Base-by-base conservation (phyloP, 2,888 invertebrate species). In the Aplocera efformata region DNA sequence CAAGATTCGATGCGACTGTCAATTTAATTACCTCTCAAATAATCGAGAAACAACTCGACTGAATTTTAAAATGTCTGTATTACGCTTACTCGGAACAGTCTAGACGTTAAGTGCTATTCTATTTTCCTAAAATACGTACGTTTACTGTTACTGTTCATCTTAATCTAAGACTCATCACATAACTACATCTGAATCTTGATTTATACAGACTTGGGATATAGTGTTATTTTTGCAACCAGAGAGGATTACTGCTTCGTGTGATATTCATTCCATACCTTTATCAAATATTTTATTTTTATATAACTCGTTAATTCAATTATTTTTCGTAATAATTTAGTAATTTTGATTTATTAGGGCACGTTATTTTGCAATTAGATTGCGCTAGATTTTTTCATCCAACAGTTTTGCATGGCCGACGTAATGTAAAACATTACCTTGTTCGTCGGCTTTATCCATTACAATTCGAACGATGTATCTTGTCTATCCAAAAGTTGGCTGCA, bases 41-140 rank as follows among this genome's bases (percentile, higher is more conserved):
- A 69, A 74, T 84, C 85, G 85, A 83, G 83, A 81, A 75, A 69
- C 65, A 64, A 67, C 84, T 84, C 83, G 83, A 85, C 80, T 85
- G 84, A 85, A 78, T 74, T 77, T 73, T 73, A 67, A 68, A 72
- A 81, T 50, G 52, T 86, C 84, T 85, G 77, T 81, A 84, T 82
- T 85, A 86, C 86, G 86, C 86, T 88, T 86, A 88, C 82, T 84
- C 78, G 85, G 84, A 86, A 72, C 88, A 88, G 75, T 82, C 72
- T 84, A 86, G 81, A 77, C 65, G 72, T 64, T 83, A 85, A 86
- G 82, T 83, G 82, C 85, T 84, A 81, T 70, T 82, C 84, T 85
- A 85, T 85, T 85, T 84, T 85, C 79, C 76, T 85, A 85, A 72
- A 75, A 80, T 79, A 82, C 77, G 79, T 81, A 83, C 78, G 63